Conservation (phyloP, 2,888 invertebrate species). For the Plebejus melissa region DNA sequence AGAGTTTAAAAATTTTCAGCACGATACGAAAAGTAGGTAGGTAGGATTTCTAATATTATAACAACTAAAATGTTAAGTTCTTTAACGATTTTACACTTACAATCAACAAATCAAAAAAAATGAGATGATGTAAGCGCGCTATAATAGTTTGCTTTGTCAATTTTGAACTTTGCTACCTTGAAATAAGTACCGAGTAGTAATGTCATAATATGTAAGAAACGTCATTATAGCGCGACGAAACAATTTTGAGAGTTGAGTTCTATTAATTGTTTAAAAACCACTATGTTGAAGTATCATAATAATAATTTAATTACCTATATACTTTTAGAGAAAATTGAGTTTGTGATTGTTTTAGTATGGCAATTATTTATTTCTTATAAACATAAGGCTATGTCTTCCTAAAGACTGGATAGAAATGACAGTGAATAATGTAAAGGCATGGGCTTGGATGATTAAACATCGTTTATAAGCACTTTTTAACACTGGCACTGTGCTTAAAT, state of each 20-base stretch:
- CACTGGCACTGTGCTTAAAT: slow-evolving; percentile 39
- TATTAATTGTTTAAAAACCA: not conserved
- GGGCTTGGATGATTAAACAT: slow-evolving; percentile 31
- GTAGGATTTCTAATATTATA: slow-evolving; percentile 76
- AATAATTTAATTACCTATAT: not conserved
- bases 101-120: not conserved
- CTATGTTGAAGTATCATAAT: not conserved
- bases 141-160: not conserved
- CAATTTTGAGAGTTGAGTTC: not conserved
- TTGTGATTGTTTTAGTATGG: slow-evolving; percentile 29
- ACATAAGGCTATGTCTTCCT: slow-evolving; percentile 37
- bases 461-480: slow-evolving; percentile 33
- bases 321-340: not conserved
- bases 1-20: slow-evolving; percentile 47
- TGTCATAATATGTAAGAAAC: not conserved
- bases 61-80: slow-evolving; percentile 41
- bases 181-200: not conserved
- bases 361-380: slow-evolving; percentile 29
- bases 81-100: slow-evolving; percentile 8
- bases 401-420: slow-evolving; percentile 34
- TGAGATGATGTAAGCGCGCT: not conserved
- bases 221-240: not conserved
- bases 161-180: not conserved
- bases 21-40: slow-evolving; percentile 75
- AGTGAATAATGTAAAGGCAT: slow-evolving; percentile 32